Evolutionary conservation across 2,113 vertebrate species (phyloP), one percentile per base, ranked within the genome.

Genomic region (Daphoenositta chrysoptera): DNA sequence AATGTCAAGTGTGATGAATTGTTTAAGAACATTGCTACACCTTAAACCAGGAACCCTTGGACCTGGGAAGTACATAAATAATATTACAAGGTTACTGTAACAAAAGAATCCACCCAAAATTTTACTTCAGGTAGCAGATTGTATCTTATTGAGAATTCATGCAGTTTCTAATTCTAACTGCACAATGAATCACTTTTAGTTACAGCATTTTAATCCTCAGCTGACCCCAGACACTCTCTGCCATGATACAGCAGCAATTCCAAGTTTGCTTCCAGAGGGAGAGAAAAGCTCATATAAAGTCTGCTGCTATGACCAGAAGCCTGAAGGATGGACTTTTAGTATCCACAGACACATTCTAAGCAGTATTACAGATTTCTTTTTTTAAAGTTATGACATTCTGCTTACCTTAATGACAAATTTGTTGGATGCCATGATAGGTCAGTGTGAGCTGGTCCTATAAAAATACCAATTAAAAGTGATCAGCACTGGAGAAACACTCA

Each of bases 401-500:
- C 98, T 98, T 97, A 98, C 98, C 97, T 98, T 98, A 96, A 98
- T 91, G 88, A 96, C 95, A 96, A 98, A 97, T 92, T 98, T 98
- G 90, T 97, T 97, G 70, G 97, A 98, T 24, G 94, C 65, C 97
- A 98, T 98, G 37, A 70, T 18, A 83, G 75, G 50, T 97, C 93
- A 89, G 27, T 47, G 12, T 44, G 83, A 93, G 40, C 70, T 15
- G 79, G 42, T 81, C 94, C 97, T 97, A 91, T 35, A 92, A 96
- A 95, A 47, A 90, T 6, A 93, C 2, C 19, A 94, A 91, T 66
- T 84, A 89, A 79, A 81, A 88, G 27, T 35, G 39, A 87, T 95
- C 28, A 96, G 37, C 13, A 69, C 37, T 37, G 69, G 3, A 92
- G 22, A 56, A 94, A 86, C 70, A 20, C 23, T 57, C 37, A 33